A percentile compares a stretch with the other conserved stretches of the same genome.
phyloP scores from a whole-genome alignment of 1,140 invertebrate species.

The Reticulitermes speratus region DNA sequence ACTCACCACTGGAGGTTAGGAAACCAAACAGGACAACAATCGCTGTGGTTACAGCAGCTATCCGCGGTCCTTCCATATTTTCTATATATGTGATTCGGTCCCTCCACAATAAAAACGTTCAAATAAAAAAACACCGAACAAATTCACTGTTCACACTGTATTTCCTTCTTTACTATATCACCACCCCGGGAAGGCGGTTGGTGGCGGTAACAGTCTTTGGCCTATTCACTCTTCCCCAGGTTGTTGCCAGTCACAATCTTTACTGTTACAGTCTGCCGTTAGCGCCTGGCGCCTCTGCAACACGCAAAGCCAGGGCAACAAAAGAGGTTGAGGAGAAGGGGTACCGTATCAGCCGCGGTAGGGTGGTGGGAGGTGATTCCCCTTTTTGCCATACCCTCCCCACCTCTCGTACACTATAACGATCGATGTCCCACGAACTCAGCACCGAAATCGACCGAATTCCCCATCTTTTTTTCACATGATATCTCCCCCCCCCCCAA shows the following conservation, averaged over 20 bases:
- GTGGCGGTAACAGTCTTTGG: neutral
- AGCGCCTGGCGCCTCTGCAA: slow-evolving; percentile 1
- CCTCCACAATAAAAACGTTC: neutral
- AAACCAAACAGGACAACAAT: neutral
- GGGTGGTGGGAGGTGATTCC: neutral
- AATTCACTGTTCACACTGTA: neutral
- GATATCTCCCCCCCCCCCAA: neutral
- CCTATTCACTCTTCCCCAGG: neutral
- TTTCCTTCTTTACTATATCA: neutral
- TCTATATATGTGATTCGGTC: neutral
- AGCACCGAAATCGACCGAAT: slow-evolving; percentile 5
- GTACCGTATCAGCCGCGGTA: neutral
- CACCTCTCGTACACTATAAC: neutral
- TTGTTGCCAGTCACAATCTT: neutral
- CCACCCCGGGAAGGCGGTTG: neutral
- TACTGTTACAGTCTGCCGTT: neutral
- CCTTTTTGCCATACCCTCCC: neutral
- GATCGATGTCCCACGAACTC: slow-evolving; percentile 8
- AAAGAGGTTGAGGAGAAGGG: neutral
- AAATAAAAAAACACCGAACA: neutral
- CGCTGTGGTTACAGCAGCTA: neutral
- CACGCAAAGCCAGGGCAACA: slow-evolving; percentile 12
- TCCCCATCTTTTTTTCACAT: neutral
- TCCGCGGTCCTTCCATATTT: slow-evolving; percentile 2
- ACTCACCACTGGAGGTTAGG: neutral